phyloP scores from a whole-genome alignment of 2,113 vertebrate species.

The Copsychus sechellarum region DNA sequence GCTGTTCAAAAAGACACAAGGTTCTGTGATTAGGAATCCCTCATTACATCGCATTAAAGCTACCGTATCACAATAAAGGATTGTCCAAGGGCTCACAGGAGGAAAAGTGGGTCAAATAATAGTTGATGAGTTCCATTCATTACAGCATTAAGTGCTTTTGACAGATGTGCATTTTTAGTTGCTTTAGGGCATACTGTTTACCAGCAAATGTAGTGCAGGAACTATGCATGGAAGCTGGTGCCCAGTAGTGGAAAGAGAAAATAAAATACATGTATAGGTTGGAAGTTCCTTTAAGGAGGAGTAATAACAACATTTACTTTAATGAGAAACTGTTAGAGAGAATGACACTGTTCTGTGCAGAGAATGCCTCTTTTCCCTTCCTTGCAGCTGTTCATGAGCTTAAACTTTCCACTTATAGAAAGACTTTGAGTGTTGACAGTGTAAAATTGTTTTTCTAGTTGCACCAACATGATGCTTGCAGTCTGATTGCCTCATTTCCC shows the following conservation, averaged over 20 bases:
- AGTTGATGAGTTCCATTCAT: not conserved
- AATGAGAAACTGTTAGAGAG: not conserved
- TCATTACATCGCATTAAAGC: not conserved
- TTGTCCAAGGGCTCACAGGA: not conserved
- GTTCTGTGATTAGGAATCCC: not conserved
- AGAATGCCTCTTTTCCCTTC: not conserved
- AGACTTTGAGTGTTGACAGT: not conserved
- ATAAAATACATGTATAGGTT: not conserved
- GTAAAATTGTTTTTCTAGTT: not conserved
- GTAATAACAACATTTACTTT: not conserved
- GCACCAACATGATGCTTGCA: not conserved
- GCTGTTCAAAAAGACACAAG: not conserved
- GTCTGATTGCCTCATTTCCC: not conserved
- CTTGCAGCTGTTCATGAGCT: not conserved
- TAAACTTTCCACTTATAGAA: not conserved
- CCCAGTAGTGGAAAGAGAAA: not conserved
- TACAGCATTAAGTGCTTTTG: not conserved
- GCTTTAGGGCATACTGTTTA: not conserved
- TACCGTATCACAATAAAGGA: not conserved
- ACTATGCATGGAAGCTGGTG: not conserved
- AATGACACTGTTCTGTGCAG: not conserved
- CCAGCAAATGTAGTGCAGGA: not conserved
- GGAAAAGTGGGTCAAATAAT: not conserved
- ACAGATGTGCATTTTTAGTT: not conserved
- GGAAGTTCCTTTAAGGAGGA: not conserved